Conservation (phyloP, 2,113 vertebrate species). For the Acrocephalus arundinaceus region DNA sequence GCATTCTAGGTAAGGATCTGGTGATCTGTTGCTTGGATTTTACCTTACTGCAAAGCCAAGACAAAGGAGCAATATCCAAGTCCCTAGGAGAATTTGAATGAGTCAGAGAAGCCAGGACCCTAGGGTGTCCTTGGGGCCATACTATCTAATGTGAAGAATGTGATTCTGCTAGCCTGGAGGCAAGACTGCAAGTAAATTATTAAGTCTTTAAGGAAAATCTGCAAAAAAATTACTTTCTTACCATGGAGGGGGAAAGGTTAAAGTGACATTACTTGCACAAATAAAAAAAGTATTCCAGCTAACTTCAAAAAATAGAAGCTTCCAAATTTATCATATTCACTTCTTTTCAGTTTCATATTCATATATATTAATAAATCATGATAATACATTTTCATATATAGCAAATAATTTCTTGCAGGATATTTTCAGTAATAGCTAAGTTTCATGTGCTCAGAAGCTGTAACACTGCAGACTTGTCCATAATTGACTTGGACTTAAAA, state of each 20-base stretch:
- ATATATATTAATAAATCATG: not conserved
- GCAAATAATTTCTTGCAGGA: not conserved
- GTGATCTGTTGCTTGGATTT: not conserved
- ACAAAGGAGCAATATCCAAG: not conserved
- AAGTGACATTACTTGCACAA: not conserved
- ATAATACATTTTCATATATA: constrained; percentile 1
- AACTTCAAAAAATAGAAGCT: not conserved
- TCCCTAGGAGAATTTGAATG: not conserved
- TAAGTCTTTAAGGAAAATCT: not conserved
- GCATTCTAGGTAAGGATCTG: not conserved
- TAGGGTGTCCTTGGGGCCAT: not conserved
- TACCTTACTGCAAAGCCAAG: not conserved
- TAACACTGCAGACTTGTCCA: not conserved
- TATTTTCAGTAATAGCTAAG: constrained; percentile 33
- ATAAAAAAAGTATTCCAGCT: not conserved
- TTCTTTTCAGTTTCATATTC: not conserved
- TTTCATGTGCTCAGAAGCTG: constrained; percentile 26
- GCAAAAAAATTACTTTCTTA: constrained; percentile 1
- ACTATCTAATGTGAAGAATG: not conserved
- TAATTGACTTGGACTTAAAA: constrained; percentile 62
- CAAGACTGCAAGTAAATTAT: not conserved
- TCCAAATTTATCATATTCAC: not conserved
- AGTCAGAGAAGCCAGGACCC: not conserved
- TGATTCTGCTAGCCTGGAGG: not conserved
- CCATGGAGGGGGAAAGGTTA: not conserved